Percentiles rank a stretch among this genome's conserved stretches.
Conservation (phyloP, 2,113 vertebrate species). For the Callionymus lyra region DNA sequence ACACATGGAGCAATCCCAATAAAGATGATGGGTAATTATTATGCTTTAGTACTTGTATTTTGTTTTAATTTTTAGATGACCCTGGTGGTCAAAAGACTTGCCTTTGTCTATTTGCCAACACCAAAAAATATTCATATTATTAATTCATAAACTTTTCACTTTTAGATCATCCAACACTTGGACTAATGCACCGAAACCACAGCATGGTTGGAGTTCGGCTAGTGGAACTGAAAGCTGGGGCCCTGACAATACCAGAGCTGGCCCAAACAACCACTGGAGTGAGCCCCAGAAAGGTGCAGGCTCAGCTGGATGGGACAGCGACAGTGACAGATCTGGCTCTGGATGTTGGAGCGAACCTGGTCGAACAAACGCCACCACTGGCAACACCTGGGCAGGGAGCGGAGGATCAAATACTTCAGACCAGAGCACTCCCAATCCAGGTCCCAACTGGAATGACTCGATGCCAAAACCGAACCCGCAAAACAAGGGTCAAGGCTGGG, state of each 20-base stretch:
- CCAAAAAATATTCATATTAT: background rate
- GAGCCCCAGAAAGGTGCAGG: constrained; percentile 76
- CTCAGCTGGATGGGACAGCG: constrained; percentile 78
- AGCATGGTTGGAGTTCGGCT: constrained; percentile 82
- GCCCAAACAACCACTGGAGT: constrained; percentile 77
- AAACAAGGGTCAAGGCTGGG: constrained; percentile 75
- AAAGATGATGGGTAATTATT: constrained; percentile 56
- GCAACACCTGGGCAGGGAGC: constrained; percentile 77
- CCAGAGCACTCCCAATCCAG: constrained; percentile 63
- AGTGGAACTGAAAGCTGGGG: constrained; percentile 66
- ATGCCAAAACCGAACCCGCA: constrained; percentile 65
- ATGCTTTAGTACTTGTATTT: too few relatives aligned
- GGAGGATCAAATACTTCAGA: constrained; percentile 64
- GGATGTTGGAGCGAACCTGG: constrained; percentile 81
- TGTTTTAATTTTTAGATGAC: too few relatives aligned
- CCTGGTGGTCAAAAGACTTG: background rate
- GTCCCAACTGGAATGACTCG: constrained; percentile 76
- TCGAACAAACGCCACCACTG: constrained; percentile 70
- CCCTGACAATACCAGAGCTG: constrained; percentile 56
- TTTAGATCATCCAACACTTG: constrained; percentile 72
- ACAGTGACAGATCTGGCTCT: constrained; percentile 84
- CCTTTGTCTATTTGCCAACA: background rate
- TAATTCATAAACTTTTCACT: background rate
- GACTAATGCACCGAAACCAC: constrained; percentile 77
- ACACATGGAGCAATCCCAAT: constrained; percentile 55